Base-by-base conservation (phyloP, 2,888 invertebrate species). In the Stenoptilia bipunctidactyla region DNA sequence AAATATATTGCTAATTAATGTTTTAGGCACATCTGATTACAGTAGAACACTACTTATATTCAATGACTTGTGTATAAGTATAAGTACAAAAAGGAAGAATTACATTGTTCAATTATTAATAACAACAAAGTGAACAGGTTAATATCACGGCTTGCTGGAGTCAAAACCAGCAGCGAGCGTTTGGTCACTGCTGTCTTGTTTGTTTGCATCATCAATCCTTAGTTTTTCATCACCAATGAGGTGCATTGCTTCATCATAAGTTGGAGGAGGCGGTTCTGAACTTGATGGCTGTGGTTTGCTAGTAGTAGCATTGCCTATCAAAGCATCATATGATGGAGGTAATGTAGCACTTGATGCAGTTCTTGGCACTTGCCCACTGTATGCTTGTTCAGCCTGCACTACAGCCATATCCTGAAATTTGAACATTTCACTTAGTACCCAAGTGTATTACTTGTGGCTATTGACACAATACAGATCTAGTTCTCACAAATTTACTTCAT, bases 221-320 rank as follows among this genome's bases (percentile, higher is more conserved):
- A 64, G 55, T 52, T 84, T 85, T 43, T 74, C 80, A 58, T 83
- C 82, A 43, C 69, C 80, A 54, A 85, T 82, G 10, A 85, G 70
- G 49, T 79, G 84, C 82, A 87, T 85, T 1, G 88, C 89, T 76
- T 89, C 89, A 53, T 88, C 87, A 55, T 89, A 88, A 10, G 88
- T 85, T 1, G 89, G 89, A 2, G 89, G 88, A 9, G 88, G 88
- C 20, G 83, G 72, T 56, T 87, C 88, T 12, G 85, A 85, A 41
- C 76, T 73, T 34, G 83, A 83, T 10, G 80, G 63, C 42, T 79
- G 75, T 5, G 82, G 77, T 58, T 82, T 80, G 44, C 64, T 72
- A 12, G 66, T 56, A 4, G 73, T 56, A 37, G 70, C 63, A 53
- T 63, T 75, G 37, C 77, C 57, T 51, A 86, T 77, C 52, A 89